Conservation (phyloP, 2,797 vertebrate genomes). For the Sylvia borin region DNA sequence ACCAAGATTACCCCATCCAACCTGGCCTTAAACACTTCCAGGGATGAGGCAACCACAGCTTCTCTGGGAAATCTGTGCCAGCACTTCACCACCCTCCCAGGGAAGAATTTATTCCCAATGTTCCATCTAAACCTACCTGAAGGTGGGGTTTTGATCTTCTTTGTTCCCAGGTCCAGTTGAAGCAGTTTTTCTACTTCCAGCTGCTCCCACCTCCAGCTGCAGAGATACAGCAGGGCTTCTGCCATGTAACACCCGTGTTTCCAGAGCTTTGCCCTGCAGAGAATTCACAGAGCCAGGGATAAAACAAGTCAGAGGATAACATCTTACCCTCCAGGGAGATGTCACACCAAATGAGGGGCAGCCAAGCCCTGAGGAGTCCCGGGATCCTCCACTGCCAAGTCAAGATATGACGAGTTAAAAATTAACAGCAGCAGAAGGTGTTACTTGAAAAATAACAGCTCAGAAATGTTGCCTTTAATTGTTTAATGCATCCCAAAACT, state of each 20-base stretch:
- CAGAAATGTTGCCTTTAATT: background rate
- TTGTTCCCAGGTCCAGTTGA: background rate
- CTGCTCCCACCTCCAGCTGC: background rate
- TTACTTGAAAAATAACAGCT: background rate
- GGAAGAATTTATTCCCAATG: background rate
- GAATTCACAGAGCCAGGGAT: background rate
- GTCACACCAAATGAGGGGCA: background rate
- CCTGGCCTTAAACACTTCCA: background rate
- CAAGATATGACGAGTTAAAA: background rate
- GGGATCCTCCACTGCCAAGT: background rate
- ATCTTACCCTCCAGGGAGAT: background rate
- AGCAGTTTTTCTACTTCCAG: background rate
- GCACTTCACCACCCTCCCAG: background rate
- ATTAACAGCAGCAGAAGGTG: background rate
- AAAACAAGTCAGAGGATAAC: background rate
- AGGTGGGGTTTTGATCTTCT: background rate
- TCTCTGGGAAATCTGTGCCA: background rate
- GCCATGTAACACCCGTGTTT: background rate
- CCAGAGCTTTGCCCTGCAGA: background rate
- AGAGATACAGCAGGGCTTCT: background rate
- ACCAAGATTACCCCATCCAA: background rate
- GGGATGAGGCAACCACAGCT: background rate
- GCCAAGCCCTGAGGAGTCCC: background rate
- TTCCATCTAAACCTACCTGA: background rate
- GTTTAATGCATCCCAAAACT: background rate